These are phyloP conservation scores for Drosophila peninsularis DNA, from an alignment of 2,888 invertebrate species.

Conservation along the genomic window DNA sequence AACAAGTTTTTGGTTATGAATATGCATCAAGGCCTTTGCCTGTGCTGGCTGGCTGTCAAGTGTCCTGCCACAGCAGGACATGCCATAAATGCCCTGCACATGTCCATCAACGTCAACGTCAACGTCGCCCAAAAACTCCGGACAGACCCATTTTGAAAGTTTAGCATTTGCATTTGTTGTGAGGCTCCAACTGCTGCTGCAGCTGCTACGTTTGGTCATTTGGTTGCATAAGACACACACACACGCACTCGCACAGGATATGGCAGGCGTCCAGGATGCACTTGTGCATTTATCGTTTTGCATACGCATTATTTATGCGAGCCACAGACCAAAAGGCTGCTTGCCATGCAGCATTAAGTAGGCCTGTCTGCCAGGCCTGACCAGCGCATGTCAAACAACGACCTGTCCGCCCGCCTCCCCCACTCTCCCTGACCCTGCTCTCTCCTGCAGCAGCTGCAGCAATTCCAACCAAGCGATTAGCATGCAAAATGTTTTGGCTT, in stretches of 20 bases:
- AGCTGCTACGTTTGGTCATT: slow-evolving; percentile 48
- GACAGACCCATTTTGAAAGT: slow-evolving; percentile 17
- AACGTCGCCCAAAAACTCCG: slow-evolving; percentile 9
- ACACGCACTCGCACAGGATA: slow-evolving; percentile 4
- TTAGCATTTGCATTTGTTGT: slow-evolving; percentile 49
- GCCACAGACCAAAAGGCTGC: slow-evolving; percentile 26
- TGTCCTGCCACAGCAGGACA: slow-evolving; percentile 39
- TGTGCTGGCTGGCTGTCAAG: slow-evolving; percentile 32
- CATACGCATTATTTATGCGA: slow-evolving; percentile 75
- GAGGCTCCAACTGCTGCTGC: slow-evolving; percentile 23
- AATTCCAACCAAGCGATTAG: slow-evolving; percentile 59
- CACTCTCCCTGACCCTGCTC: background rate
- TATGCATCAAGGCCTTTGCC: slow-evolving; percentile 65
- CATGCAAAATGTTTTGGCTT: slow-evolving; percentile 64
- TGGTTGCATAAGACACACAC: slow-evolving; percentile 33
- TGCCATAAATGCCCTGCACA: slow-evolving; percentile 58
- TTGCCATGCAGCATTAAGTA: slow-evolving; percentile 56
- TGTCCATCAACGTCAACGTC: slow-evolving; percentile 66
- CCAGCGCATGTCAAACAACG: slow-evolving; percentile 30
- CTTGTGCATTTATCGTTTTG: slow-evolving; percentile 74
- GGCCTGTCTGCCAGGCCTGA: slow-evolving; percentile 32
- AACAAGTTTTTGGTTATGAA: slow-evolving; percentile 64
- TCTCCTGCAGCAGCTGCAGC: slow-evolving; percentile 57
- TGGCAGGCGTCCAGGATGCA: slow-evolving; percentile 34
- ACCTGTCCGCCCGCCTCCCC: background rate